Percentiles rank a stretch among this genome's conserved stretches.
Conservation (phyloP, 1,140 invertebrate genomes). For the Aphidius ervi region DNA sequence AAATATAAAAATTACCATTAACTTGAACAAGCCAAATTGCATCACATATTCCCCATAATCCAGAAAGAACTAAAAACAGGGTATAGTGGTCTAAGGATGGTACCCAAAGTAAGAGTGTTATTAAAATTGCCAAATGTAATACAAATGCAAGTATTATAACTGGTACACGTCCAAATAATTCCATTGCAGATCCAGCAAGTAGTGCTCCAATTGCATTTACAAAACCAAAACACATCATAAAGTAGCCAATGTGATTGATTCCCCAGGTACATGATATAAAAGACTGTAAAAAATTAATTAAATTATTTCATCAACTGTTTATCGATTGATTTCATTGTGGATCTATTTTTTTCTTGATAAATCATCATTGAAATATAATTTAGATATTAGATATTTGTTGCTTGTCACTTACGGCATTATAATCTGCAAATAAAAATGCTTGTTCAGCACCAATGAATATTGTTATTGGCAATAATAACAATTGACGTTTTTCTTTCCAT, state of each 20-base stretch:
- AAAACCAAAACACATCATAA: conserved; percentile 87
- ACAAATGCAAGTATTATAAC: conserved; percentile 70
- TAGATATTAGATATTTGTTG: not conserved
- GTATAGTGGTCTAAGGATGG: conserved; percentile 66
- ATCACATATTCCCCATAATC: conserved; percentile 86
- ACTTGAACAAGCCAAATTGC: conserved; percentile 93
- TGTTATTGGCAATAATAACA: conserved; percentile 86
- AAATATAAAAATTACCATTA: conserved; percentile 63
- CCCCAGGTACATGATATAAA: conserved; percentile 87
- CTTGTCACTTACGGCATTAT: conserved; percentile 67
- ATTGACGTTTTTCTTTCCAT: conserved; percentile 70
- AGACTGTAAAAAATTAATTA: conserved; percentile 59
- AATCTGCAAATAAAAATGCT: conserved; percentile 87
- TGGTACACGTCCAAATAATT: conserved; percentile 73
- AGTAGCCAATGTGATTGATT: conserved; percentile 83
- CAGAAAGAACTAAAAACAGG: conserved; percentile 80
- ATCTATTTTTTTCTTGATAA: too few relatives aligned
- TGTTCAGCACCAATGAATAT: conserved; percentile 92
- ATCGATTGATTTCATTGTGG: too few relatives aligned
- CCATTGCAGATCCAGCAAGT: conserved; percentile 73
- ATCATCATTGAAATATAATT: not conserved
- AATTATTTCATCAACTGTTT: too few relatives aligned
- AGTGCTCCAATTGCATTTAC: conserved; percentile 79
- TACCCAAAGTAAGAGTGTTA: conserved; percentile 68
- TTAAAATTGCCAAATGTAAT: conserved; percentile 66